These are phyloP conservation scores for Eurois occulta DNA, from an alignment of 2,888 invertebrate genomes.

Conservation along the genomic window DNA sequence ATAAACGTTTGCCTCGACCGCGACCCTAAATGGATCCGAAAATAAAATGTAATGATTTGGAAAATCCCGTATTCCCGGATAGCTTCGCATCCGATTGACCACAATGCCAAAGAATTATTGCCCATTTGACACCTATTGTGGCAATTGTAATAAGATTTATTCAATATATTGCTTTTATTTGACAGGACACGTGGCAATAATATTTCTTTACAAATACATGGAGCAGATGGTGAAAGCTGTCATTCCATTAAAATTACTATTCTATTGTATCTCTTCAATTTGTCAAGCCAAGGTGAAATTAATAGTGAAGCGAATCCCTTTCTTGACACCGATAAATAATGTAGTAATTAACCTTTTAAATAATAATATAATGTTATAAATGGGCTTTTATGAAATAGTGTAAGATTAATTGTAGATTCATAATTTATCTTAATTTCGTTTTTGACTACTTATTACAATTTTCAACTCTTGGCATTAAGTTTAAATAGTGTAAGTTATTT, in stretches of 20 bases:
- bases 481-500: constrained; percentile 15
- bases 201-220: constrained; percentile 70
- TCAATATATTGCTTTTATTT: constrained; percentile 80
- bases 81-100: constrained; percentile 73
- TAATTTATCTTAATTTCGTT: constrained; percentile 31
- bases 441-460: not conserved
- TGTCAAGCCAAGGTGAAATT: constrained; percentile 69
- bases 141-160: constrained; percentile 79
- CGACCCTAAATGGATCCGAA: constrained; percentile 55
- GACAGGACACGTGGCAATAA: constrained; percentile 82
- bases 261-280: constrained; percentile 77
- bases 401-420: constrained; percentile 26
- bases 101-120: constrained; percentile 80
- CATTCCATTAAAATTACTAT: constrained; percentile 70
- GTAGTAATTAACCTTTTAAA: constrained; percentile 55
- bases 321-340: constrained; percentile 52
- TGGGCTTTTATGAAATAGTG: constrained; percentile 22
- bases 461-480: not conserved
- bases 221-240: constrained; percentile 82
- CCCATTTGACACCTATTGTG: constrained; percentile 85
- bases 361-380: constrained; percentile 37
- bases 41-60: constrained; percentile 64
- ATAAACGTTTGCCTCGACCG: constrained; percentile 27
- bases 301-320: constrained; percentile 52
- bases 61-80: constrained; percentile 69